Conservation (phyloP, 2,888 invertebrate genomes). For the Pomacea canaliculata region DNA sequence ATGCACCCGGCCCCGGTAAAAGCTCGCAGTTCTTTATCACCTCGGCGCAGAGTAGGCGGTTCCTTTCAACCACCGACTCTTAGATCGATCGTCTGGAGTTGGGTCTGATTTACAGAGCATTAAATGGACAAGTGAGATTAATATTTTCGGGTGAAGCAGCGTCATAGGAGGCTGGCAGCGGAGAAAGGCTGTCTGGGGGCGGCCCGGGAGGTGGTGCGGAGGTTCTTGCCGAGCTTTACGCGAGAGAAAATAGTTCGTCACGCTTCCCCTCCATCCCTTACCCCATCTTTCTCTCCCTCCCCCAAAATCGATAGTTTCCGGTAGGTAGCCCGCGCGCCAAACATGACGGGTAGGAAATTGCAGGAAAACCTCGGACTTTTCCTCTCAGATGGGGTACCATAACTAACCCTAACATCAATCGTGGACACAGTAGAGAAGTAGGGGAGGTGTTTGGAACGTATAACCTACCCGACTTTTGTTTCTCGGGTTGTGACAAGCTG, state of each 20-base stretch:
- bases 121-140: neutral
- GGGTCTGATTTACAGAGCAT: neutral
- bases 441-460: too few relatives aligned
- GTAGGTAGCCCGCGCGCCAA: constrained; percentile 14
- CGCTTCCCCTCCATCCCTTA: constrained; percentile 1
- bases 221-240: neutral
- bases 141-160: neutral
- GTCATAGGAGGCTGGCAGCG: neutral
- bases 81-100: too few relatives aligned
- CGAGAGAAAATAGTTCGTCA: constrained; percentile 11
- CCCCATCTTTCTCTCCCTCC: too few relatives aligned
- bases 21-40: too few relatives aligned
- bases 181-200: neutral
- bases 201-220: neutral
- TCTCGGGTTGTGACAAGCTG: too few relatives aligned
- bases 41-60: too few relatives aligned
- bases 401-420: too few relatives aligned
- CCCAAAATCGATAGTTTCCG: constrained; percentile 15
- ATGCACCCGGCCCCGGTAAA: too few relatives aligned
- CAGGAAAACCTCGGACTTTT: constrained; percentile 25
- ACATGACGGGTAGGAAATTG: constrained; percentile 29
- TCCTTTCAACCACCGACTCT: too few relatives aligned
- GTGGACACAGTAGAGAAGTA: too few relatives aligned
- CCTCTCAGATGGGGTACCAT: neutral
- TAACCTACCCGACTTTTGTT: too few relatives aligned